phyloP scores from a whole-genome alignment of 2,113 vertebrate genomes.

The Tauraco erythrolophus region DNA sequence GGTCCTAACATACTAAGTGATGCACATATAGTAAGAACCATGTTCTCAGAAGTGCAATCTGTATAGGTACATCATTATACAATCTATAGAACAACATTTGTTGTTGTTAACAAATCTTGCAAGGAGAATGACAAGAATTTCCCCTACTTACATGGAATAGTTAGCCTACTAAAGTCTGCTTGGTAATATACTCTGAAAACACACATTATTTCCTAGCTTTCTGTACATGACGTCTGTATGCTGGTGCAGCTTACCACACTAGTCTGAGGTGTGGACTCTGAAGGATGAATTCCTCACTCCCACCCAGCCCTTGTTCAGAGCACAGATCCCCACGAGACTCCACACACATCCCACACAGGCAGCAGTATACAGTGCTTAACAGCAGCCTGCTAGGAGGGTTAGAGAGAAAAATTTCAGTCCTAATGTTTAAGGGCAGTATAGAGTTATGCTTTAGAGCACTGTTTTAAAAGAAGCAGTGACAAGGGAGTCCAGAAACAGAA shows the following conservation, averaged over 20 bases:
- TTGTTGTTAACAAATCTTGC: not conserved
- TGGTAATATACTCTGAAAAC: not conserved
- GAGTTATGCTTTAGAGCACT: not conserved
- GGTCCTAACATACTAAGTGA: not conserved
- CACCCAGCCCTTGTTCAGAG: not conserved
- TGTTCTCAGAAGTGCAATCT: not conserved
- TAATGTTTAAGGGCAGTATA: not conserved
- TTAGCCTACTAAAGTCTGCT: not conserved
- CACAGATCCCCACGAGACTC: not conserved
- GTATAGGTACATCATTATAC: no score
- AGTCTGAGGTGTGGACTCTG: not conserved
- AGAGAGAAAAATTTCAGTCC: not conserved
- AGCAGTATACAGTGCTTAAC: not conserved
- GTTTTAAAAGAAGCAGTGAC: not conserved
- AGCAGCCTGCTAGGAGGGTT: not conserved
- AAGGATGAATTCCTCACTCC: not conserved
- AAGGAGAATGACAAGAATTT: not conserved
- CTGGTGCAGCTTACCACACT: not conserved
- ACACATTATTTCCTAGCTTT: not conserved
- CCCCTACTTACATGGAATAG: not conserved
- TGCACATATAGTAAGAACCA: not conserved
- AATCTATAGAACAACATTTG: not conserved
- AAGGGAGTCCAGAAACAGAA: not conserved
- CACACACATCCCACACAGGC: not conserved
- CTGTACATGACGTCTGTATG: no score